A percentile compares a stretch with the other conserved stretches of the same genome.
phyloP scores from a whole-genome alignment of 1,140 invertebrate species.

The Drosophila gunungcola region DNA sequence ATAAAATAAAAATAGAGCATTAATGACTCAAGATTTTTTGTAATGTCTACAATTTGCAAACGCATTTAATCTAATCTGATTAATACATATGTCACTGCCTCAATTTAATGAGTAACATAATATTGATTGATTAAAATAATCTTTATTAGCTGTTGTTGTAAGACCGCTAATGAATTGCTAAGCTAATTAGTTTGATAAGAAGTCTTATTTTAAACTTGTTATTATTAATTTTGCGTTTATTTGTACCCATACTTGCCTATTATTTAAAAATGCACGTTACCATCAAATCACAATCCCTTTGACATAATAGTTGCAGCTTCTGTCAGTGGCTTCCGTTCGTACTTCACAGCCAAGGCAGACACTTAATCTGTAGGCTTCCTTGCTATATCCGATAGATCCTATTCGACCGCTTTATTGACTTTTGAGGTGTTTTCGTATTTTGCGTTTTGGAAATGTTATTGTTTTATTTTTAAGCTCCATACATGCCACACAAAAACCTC shows the following conservation, averaged over 20 bases:
- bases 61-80: background rate
- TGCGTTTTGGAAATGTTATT: constrained; percentile 8
- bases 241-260: background rate
- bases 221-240: background rate
- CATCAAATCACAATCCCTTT: background rate
- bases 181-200: background rate
- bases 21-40: no score
- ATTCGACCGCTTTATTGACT: constrained; percentile 7
- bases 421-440: constrained; percentile 1
- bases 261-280: background rate
- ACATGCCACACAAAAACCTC: constrained; percentile 24
- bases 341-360: constrained; percentile 35
- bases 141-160: background rate
- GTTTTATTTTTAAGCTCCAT: constrained; percentile 4
- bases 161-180: background rate
- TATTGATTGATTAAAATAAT: background rate
- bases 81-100: no score
- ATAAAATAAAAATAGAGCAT: no score
- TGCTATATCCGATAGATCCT: background rate
- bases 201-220: background rate
- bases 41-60: background rate
- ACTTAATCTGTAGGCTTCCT: constrained; percentile 1
- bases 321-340: constrained; percentile 21
- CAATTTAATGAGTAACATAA: background rate
- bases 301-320: background rate